Percentiles rank a stretch among this genome's conserved stretches.
phyloP scores from a whole-genome alignment of 2,888 invertebrate species.

The Mystacides longicornis region DNA sequence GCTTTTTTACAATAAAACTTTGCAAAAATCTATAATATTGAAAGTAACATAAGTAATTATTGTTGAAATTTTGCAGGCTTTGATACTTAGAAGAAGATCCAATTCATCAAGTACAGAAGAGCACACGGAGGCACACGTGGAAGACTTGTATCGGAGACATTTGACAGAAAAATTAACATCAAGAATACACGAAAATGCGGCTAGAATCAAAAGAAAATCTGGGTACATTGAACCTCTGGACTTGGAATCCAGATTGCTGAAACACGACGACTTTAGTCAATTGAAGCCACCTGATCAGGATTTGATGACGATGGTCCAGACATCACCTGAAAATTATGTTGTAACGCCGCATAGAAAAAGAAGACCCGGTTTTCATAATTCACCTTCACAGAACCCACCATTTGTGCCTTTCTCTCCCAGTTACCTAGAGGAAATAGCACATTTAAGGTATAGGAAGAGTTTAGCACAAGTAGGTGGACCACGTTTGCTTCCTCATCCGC shows the following conservation, averaged over 20 bases:
- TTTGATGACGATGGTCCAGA: slow-evolving; percentile 59
- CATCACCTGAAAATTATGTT: slow-evolving; percentile 74
- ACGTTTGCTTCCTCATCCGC: slow-evolving; percentile 48
- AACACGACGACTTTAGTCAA: slow-evolving; percentile 60
- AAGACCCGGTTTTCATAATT: slow-evolving; percentile 80
- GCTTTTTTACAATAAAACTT: too few species aligned
- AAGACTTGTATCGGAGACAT: slow-evolving; percentile 53
- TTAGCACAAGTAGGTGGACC: slow-evolving; percentile 53
- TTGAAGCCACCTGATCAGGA: slow-evolving; percentile 63
- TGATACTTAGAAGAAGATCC: slow-evolving; percentile 42
- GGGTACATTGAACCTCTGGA: slow-evolving; percentile 62
- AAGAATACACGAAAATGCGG: slow-evolving; percentile 49
- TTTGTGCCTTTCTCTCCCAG: slow-evolving; percentile 77
- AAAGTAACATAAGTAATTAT: neutral
- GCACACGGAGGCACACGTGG: slow-evolving; percentile 46
- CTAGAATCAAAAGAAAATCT: slow-evolving; percentile 54
- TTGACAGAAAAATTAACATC: slow-evolving; percentile 54
- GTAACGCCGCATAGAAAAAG: slow-evolving; percentile 82
- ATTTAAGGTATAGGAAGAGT: slow-evolving; percentile 54
- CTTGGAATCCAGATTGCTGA: slow-evolving; percentile 55
- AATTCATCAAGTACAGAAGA: slow-evolving; percentile 49
- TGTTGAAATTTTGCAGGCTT: slow-evolving; percentile 20
- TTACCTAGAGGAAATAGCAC: slow-evolving; percentile 63
- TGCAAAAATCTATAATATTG: too few species aligned
- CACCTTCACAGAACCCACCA: slow-evolving; percentile 80